These are phyloP conservation scores for Graphium colonna DNA, from an alignment of 2,888 invertebrate species.

Conservation along the genomic window DNA sequence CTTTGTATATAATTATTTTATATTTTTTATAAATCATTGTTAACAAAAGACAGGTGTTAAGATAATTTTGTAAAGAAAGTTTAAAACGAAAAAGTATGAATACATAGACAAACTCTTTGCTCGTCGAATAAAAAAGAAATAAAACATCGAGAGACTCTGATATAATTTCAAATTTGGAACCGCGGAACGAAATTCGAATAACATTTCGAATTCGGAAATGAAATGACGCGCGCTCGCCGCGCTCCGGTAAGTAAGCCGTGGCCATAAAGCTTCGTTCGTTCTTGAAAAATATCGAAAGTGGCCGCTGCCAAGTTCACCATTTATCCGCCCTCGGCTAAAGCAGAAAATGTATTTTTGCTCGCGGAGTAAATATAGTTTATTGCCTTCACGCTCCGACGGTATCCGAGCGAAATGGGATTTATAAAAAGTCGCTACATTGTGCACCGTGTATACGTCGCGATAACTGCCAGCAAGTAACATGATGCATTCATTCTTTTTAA, in stretches of 20 bases:
- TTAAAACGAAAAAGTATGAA: too few species aligned
- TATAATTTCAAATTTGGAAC: background rate
- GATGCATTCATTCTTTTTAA: too few species aligned
- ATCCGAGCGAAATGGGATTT: constrained; percentile 10
- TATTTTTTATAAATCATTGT: too few species aligned
- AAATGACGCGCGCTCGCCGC: constrained; percentile 3
- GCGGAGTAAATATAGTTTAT: constrained; percentile 15
- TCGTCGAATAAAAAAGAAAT: too few species aligned
- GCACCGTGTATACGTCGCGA: background rate
- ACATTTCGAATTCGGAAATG: constrained; percentile 2
- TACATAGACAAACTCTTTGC: too few species aligned
- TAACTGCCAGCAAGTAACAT: too few species aligned
- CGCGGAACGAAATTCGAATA: background rate
- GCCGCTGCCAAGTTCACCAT: constrained; percentile 17
- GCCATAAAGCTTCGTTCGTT: constrained; percentile 10
- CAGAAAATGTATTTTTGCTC: constrained; percentile 13
- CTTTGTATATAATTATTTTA: too few species aligned
- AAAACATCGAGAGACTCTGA: too few species aligned
- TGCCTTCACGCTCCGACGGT: constrained; percentile 2
- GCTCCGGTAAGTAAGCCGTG: constrained; percentile 11
- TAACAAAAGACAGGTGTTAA: too few species aligned
- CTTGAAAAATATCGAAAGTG: constrained; percentile 18
- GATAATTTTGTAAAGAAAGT: too few species aligned
- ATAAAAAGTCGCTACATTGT: background rate
- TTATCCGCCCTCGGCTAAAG: constrained; percentile 8